Evolutionary conservation across 2,888 invertebrate species (phyloP), one percentile per base, ranked within the genome.

Genomic region (Tetranychus piercei): DNA sequence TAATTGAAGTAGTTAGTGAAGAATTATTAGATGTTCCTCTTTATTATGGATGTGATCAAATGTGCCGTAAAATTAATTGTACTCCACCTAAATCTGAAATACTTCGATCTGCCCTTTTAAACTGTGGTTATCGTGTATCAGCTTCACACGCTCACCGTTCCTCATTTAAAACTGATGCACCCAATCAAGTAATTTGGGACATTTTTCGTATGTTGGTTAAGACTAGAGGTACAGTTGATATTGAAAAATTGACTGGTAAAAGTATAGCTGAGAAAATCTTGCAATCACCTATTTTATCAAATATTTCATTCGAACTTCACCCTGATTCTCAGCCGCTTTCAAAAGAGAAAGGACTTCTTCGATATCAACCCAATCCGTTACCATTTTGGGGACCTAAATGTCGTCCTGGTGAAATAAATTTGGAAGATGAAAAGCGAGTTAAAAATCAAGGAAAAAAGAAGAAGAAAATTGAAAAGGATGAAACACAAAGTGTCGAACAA

Each of bases 101-200:
- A 78, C 84, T 92, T 81, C 87, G 95, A 79, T 97, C 97, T 0
- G 94, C 93, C 0, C 83, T 96, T 73, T 82, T 94, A 75, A 90
- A 94, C 83, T 90, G 90, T 0, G 95, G 95, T 0, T 93, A 90
- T 83, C 85, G 87, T 79, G 95, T 97, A 3, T 96, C 96, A 0
- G 88, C 88, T 80, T 93, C 96, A 0, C 99, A 99, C 84, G 90
- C 91, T 75, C 87, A 87, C 77, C 90, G 89, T 81, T 87, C 88
- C 78, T 93, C 94, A 0, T 85, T 97, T 34, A 99, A 99, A 84
- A 97, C 97, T 0, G 86, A 91, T 81, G 97, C 97, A 4, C 94
- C 99, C 0, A 83, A 88, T 66, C 83, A 85, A 1, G 85, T 94
- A 11, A 81, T 99, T 22, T 99, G 97, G 97, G 95, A 96, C 82